Conservation (phyloP, 2,797 vertebrate genomes). For the Sebastiscus albofasciatus region DNA sequence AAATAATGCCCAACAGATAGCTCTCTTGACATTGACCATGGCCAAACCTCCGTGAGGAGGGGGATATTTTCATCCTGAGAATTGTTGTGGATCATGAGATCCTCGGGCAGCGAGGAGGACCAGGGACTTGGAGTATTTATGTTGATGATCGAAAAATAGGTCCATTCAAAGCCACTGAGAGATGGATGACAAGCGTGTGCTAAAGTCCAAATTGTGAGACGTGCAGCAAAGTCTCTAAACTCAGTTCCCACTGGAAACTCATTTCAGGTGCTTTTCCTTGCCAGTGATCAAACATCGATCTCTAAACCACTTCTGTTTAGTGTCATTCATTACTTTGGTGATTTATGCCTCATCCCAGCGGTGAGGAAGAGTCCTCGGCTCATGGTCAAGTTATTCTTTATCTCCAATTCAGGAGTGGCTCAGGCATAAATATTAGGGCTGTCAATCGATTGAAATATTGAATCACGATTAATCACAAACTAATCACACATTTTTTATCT, state of each 20-base stretch:
- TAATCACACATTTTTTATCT: no score
- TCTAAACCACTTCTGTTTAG: slow-evolving; percentile 42
- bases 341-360: slow-evolving; percentile 21
- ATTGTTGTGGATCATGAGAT: slow-evolving; percentile 73
- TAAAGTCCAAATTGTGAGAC: slow-evolving; percentile 44
- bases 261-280: slow-evolving; percentile 50
- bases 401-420: slow-evolving; percentile 2
- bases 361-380: not conserved
- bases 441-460: no score
- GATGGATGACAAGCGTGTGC: slow-evolving; percentile 38
- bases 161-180: slow-evolving; percentile 37
- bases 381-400: not conserved
- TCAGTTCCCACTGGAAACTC: slow-evolving; percentile 42
- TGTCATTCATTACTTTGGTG: slow-evolving; percentile 48
- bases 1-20: slow-evolving; percentile 76
- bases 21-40: slow-evolving; percentile 77
- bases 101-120: slow-evolving; percentile 38
- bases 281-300: slow-evolving; percentile 40
- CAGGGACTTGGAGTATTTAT: slow-evolving; percentile 61
- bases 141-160: slow-evolving; percentile 63
- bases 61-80: slow-evolving; percentile 84
- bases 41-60: slow-evolving; percentile 70
- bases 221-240: slow-evolving; percentile 26
- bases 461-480: no score
- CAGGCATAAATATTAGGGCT: not conserved